Evolutionary conservation across 1,140 invertebrate genomes (phyloP).

Genomic region (Pachypsylla venusta): DNA sequence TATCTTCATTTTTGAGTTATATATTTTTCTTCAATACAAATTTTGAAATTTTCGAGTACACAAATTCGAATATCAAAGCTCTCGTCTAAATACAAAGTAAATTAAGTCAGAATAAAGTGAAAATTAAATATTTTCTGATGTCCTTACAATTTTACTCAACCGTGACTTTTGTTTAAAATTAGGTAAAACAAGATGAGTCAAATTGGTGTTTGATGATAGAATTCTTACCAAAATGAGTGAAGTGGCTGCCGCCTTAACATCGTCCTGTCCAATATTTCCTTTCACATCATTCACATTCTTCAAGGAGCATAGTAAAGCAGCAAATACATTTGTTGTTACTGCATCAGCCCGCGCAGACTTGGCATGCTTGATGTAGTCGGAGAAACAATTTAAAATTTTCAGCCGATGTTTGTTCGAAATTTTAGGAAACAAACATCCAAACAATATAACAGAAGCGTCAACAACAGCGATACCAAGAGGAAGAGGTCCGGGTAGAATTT

Average conservation of each 20-base stretch:
- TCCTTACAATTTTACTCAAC: too few relatives aligned
- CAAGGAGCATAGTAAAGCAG: slow-evolving; percentile 75
- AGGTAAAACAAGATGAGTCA: too few relatives aligned
- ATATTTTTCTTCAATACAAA: too few relatives aligned
- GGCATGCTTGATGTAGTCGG: slow-evolving; percentile 83
- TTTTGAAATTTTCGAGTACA: too few relatives aligned
- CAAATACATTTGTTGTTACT: slow-evolving; percentile 93
- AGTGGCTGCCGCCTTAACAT: slow-evolving; percentile 72
- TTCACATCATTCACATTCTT: slow-evolving; percentile 80
- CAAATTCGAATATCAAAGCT: too few relatives aligned
- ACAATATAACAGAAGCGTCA: slow-evolving; percentile 81
- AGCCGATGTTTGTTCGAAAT: slow-evolving; percentile 89
- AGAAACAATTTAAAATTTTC: slow-evolving; percentile 94
- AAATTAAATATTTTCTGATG: too few relatives aligned
- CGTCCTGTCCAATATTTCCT: slow-evolving; percentile 69
- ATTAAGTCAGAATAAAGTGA: too few relatives aligned
- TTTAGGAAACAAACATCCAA: slow-evolving; percentile 84
- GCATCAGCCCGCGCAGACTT: slow-evolving; percentile 86
- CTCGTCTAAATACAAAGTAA: too few relatives aligned
- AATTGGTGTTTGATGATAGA: too few relatives aligned
- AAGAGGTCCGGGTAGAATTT: slow-evolving; percentile 62
- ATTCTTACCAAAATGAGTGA: slow-evolving; percentile 51
- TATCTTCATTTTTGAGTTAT: too few relatives aligned
- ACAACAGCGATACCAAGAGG: slow-evolving; percentile 95
- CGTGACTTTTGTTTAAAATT: too few relatives aligned